These are phyloP conservation scores for Agelas oroides DNA, from an alignment of 37 sponge, comb jelly and placozoan genomes.

Conservation along the genomic window DNA sequence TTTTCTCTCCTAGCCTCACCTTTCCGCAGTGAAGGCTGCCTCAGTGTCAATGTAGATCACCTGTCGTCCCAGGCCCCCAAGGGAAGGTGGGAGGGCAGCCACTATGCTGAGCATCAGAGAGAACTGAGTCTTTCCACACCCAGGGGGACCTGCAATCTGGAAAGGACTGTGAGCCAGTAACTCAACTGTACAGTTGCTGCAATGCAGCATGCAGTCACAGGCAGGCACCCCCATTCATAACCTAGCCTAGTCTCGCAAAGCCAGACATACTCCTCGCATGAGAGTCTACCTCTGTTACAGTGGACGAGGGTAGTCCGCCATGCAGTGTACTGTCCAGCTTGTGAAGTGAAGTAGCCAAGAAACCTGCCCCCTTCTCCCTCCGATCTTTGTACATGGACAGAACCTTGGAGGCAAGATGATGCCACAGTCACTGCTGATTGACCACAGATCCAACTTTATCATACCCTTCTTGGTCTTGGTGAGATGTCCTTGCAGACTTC, in stretches of 20 bases:
- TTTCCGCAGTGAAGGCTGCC: conserved; percentile 70
- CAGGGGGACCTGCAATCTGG: conserved; percentile 82
- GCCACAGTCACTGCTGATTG: background rate
- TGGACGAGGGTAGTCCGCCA: conserved; percentile 73
- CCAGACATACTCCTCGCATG: too few species aligned
- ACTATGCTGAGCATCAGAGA: conserved; percentile 61
- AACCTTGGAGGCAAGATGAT: background rate
- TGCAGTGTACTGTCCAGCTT: conserved; percentile 67
- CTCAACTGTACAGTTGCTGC: too few species aligned
- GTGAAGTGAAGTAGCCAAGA: conserved; percentile 54
- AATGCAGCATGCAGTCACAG: too few species aligned
- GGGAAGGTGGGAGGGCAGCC: conserved; percentile 34
- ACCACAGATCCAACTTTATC: too few species aligned
- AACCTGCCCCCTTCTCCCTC: background rate
- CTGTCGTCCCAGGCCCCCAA: conserved; percentile 39
- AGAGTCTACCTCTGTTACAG: conserved; percentile 88
- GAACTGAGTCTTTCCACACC: conserved; percentile 89
- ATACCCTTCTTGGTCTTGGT: conserved; percentile 51
- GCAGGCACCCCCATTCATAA: too few species aligned
- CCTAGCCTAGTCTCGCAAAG: too few species aligned
- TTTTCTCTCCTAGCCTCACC: conserved; percentile 14
- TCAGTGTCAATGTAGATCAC: conserved; percentile 86
- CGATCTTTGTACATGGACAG: background rate
- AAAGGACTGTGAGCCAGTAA: background rate
- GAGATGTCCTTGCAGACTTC: background rate